Evolutionary conservation across 1,140 invertebrate species (phyloP), one percentile per base, ranked within the genome.

Genomic region (Aphis gossypii): DNA sequence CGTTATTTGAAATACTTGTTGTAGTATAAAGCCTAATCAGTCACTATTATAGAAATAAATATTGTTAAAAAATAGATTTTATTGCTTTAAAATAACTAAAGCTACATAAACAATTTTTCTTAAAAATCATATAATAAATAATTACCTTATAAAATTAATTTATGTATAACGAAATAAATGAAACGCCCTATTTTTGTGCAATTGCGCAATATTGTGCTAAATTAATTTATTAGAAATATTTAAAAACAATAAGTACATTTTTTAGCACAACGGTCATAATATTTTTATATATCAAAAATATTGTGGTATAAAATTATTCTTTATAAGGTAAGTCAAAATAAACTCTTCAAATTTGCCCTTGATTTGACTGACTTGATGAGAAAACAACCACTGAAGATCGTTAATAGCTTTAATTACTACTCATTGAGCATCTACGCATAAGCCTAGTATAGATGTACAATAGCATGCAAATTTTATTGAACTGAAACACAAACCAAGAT

Each of bases 391-490:
- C 92, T 84, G 92, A 86, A 93, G 90, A n/a, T 38, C 30, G 76
- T 93, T 84, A 93, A 93, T 93, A 83, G 92, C 48, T 84, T 93
- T 93, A 93, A 93, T 93, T 93, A 93, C 48, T 41, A 86, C 48
- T 93, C 92, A 93, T 93, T 93, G 76, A 93, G 30, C 48, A 93
- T 84, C 48, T 93, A 93, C 92, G 51, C 92, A 84, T 84, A 93
- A 48, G 92, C 76, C 92, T 82, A 56, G 60, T 48, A 44, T 76
- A 82, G 35, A 90, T 41, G 48, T 90, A 76, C 76, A 82, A 48
- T 83, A 92, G 30, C 68, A 93, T 84, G 92, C 76, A 86, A 93
- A 93, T 93, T 93, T 93, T 93, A 93, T 93, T 93, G 48, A 93
- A 93, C 44, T 54, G 82, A 93, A 84, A 38, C 92, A 54, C 82